These are phyloP conservation scores for Oreochromis spilurus DNA, from an alignment of 2,113 vertebrate species.

Conservation along the genomic window DNA sequence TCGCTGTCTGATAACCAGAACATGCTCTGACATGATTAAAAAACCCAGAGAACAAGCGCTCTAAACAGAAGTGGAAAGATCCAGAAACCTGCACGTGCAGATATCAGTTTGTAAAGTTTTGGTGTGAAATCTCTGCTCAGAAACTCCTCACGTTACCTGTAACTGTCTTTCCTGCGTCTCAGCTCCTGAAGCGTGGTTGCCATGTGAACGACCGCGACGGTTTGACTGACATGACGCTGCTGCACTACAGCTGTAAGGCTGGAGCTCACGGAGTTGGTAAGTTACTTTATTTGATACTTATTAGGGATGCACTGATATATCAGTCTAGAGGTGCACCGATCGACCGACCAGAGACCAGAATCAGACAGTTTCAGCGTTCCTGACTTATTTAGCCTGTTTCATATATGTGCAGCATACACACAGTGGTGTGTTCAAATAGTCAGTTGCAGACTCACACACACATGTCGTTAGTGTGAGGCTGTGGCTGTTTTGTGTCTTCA, in stretches of 20 bases:
- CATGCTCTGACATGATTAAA: background rate
- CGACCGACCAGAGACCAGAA: background rate
- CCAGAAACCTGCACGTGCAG: background rate
- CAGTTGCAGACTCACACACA: background rate
- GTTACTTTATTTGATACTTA: background rate
- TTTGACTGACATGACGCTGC: slow-evolving; percentile 90
- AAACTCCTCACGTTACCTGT: background rate
- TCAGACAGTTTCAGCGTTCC: fast-evolving
- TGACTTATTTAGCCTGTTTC: background rate
- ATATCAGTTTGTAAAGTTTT: background rate
- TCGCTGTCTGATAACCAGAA: background rate
- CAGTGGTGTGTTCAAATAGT: background rate
- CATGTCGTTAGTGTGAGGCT: background rate
- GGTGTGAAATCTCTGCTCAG: background rate
- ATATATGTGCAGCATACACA: background rate
- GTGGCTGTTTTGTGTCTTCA: background rate
- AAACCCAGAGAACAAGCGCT: fast-evolving
- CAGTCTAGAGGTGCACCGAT: background rate
- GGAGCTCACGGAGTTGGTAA: slow-evolving; percentile 90
- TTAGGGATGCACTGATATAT: background rate
- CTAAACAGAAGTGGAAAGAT: background rate
- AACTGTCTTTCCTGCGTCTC: background rate
- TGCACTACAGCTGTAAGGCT: slow-evolving; percentile 92
- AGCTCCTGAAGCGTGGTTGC: slow-evolving; percentile 90
- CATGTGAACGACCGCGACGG: slow-evolving; percentile 91